Conservation (phyloP, 2,113 vertebrate species). For the Actenoides lindsayi region DNA sequence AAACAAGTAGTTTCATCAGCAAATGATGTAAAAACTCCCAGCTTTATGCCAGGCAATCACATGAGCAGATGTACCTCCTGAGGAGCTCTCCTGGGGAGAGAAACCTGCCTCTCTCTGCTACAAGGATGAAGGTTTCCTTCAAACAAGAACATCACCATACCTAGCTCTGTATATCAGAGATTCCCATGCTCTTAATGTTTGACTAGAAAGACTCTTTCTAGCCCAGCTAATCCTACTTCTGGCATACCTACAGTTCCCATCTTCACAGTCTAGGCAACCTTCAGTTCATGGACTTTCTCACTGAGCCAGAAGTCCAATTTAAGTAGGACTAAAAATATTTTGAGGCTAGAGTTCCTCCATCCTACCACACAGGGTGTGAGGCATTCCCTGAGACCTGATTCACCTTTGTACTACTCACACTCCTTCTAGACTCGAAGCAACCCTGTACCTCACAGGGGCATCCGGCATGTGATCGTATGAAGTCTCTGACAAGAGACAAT, state of each 20-base stretch:
- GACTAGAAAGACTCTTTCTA: neutral
- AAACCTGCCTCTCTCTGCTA: neutral
- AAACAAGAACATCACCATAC: neutral
- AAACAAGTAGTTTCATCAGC: neutral
- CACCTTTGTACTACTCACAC: neutral
- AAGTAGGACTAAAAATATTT: neutral
- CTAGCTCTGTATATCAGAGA: neutral
- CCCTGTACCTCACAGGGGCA: neutral
- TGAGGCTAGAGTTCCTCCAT: neutral
- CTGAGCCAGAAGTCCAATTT: neutral
- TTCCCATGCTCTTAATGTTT: neutral
- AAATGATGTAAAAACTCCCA: neutral
- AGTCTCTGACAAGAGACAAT: neutral
- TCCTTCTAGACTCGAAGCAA: neutral
- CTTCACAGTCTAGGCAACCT: neutral
- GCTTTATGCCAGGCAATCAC: neutral
- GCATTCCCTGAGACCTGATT: neutral
- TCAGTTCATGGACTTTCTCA: neutral
- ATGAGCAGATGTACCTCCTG: neutral
- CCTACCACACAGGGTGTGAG: accelerated
- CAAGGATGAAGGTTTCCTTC: neutral
- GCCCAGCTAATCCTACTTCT: neutral
- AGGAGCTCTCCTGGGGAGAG: neutral
- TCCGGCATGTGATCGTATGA: neutral
- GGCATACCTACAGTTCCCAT: neutral